Percentiles rank a stretch among this genome's conserved stretches.
These are phyloP conservation scores for Rachycentron canadum DNA, from an alignment of 2,797 vertebrate genomes.

Conservation along the genomic window DNA sequence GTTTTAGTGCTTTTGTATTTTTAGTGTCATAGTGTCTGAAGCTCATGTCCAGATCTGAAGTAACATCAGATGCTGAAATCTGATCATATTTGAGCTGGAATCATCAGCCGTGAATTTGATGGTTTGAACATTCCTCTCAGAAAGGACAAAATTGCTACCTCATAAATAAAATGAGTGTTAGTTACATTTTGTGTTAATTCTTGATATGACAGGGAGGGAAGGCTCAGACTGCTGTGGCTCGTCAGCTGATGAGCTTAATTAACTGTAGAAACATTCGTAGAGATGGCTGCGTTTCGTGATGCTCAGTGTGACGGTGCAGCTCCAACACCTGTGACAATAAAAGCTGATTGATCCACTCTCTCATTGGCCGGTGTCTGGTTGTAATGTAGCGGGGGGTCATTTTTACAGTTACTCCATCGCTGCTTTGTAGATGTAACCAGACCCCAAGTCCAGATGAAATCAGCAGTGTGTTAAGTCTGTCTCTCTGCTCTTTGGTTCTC, in stretches of 20 bases:
- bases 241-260: not conserved
- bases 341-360: not conserved
- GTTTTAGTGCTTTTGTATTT: slow-evolving; percentile 6
- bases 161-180: too few species aligned
- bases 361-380: not conserved
- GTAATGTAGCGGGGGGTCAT: not conserved
- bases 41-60: not conserved
- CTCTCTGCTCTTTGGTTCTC: not conserved
- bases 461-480: too few species aligned
- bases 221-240: not conserved
- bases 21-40: not conserved
- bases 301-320: not conserved
- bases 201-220: not conserved
- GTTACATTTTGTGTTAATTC: too few species aligned
- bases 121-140: too few species aligned
- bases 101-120: too few species aligned
- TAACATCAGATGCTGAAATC: not conserved
- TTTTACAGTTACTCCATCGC: too few species aligned
- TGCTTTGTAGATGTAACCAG: too few species aligned
- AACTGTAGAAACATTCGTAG: not conserved
- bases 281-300: not conserved
- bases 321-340: slow-evolving; percentile 39
- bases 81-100: too few species aligned
- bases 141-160: too few species aligned
- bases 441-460: too few species aligned